Conservation (phyloP, 2,113 vertebrate genomes). For the Potamarius usumacintae region DNA sequence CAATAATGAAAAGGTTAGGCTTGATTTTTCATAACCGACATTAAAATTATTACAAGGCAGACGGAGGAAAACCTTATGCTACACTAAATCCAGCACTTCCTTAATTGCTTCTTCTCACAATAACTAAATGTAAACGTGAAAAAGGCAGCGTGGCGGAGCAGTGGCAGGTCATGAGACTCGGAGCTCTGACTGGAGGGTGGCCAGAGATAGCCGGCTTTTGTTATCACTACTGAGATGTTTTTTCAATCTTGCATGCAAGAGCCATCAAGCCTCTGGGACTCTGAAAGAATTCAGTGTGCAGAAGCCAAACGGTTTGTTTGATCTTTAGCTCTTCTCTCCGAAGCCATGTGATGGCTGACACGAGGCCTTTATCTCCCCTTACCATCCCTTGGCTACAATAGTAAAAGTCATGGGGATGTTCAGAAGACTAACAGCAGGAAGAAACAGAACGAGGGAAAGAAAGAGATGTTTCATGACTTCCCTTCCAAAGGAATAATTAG, state of each 20-base stretch:
- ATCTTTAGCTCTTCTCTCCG: slow-evolving; percentile 46
- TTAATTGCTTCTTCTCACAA: neutral
- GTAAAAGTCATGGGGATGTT: neutral
- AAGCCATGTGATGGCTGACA: slow-evolving; percentile 42
- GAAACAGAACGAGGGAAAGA: neutral
- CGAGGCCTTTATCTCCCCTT: slow-evolving; percentile 10
- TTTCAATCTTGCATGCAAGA: slow-evolving; percentile 39
- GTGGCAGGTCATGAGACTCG: slow-evolving; percentile 25
- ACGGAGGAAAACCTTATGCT: neutral
- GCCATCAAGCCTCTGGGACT: slow-evolving; percentile 1
- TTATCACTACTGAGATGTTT: slow-evolving; percentile 38
- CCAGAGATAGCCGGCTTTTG: slow-evolving; percentile 34
- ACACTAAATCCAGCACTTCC: too few species aligned
- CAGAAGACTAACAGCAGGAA: neutral
- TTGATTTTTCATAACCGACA: neutral
- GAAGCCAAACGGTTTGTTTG: slow-evolving; percentile 53
- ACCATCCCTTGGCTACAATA: neutral
- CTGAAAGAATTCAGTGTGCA: slow-evolving; percentile 53
- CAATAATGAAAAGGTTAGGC: neutral
- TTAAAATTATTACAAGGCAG: neutral
- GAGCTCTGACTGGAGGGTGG: slow-evolving; percentile 16
- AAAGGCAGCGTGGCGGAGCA: neutral
- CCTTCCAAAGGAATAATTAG: too few species aligned
- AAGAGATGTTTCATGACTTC: neutral
- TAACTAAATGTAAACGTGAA: neutral